A percentile compares a stretch with the other conserved stretches of the same genome.
Evolutionary conservation across 1,140 invertebrate species (phyloP).

Genomic region (Drosophila nebulosa): DNA sequence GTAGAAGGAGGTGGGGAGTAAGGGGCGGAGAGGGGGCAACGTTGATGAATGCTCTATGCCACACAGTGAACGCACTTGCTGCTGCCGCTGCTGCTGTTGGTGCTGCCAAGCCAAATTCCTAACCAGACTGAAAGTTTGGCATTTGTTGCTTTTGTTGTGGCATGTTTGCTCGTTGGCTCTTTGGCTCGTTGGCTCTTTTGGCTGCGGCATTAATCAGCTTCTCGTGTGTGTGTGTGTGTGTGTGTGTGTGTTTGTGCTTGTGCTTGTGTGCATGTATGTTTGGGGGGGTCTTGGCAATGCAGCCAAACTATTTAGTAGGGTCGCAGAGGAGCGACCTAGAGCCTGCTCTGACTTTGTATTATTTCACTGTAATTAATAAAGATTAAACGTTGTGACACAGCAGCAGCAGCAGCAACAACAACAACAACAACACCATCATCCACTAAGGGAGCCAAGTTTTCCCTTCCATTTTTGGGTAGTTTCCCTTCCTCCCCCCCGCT

Average conservation of each 20-base stretch:
- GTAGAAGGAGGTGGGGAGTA: not conserved
- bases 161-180: conserved; percentile 61
- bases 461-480: not conserved
- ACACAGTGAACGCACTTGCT: not conserved
- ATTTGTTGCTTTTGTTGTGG: conserved; percentile 46
- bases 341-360: conserved; percentile 51
- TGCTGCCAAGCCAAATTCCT: conserved; percentile 44
- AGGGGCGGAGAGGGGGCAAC: not conserved
- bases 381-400: conserved; percentile 75
- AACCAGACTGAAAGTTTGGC: conserved; percentile 49
- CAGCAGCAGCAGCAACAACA: conserved; percentile 25
- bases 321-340: not conserved
- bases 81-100: not conserved
- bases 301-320: not conserved
- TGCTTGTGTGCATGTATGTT: too few species aligned
- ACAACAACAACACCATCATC: not conserved
- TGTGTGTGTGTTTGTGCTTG: not conserved
- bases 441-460: not conserved
- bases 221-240: conserved; percentile 21
- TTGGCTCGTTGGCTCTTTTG: conserved; percentile 49
- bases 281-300: too few species aligned
- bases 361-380: conserved; percentile 79
- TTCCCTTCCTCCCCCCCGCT: conserved; percentile 14
- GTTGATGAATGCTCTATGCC: not conserved
- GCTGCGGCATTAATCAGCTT: conserved; percentile 73